Percentiles rank a stretch among this genome's conserved stretches.
phyloP scores from a whole-genome alignment of 2,797 vertebrate species.

The Staurois parvus region DNA sequence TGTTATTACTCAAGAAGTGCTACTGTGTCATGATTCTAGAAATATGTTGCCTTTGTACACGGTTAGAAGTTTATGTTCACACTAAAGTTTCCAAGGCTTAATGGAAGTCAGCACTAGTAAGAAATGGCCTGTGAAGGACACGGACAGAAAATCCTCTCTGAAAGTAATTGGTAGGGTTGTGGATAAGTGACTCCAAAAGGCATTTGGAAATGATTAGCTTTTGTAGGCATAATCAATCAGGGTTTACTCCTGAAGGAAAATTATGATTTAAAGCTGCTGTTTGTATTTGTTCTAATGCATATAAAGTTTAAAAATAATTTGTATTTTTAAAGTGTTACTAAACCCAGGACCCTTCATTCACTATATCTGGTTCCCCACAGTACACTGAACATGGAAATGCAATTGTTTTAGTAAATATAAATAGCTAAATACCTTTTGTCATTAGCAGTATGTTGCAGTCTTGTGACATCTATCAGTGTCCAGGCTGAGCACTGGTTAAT shows the following conservation, averaged over 20 bases:
- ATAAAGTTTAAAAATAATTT: slow-evolving; percentile 5
- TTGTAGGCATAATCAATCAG: slow-evolving; percentile 45
- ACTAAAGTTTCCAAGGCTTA: background rate
- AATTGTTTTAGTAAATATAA: no score
- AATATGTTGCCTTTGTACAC: background rate
- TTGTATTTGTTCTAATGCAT: slow-evolving; percentile 21
- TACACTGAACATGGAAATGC: no score
- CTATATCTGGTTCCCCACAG: no score
- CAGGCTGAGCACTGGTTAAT: no score
- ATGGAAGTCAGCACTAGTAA: background rate
- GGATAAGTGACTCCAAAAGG: slow-evolving; percentile 52
- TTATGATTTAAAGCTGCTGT: slow-evolving; percentile 35
- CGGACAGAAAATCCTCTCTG: slow-evolving; percentile 30
- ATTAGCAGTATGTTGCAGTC: no score
- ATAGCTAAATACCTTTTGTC: no score
- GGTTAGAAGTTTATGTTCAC: slow-evolving; percentile 23
- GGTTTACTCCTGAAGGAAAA: slow-evolving; percentile 5
- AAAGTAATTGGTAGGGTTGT: slow-evolving; percentile 46
- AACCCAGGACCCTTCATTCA: no score
- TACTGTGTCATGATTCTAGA: background rate
- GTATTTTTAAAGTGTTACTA: no score
- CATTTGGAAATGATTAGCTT: slow-evolving; percentile 57
- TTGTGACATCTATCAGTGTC: no score
- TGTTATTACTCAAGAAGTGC: background rate
- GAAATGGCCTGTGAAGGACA: slow-evolving; percentile 54